These are phyloP conservation scores for Cosmia trapezina DNA, from an alignment of 2,888 invertebrate genomes.

Conservation along the genomic window DNA sequence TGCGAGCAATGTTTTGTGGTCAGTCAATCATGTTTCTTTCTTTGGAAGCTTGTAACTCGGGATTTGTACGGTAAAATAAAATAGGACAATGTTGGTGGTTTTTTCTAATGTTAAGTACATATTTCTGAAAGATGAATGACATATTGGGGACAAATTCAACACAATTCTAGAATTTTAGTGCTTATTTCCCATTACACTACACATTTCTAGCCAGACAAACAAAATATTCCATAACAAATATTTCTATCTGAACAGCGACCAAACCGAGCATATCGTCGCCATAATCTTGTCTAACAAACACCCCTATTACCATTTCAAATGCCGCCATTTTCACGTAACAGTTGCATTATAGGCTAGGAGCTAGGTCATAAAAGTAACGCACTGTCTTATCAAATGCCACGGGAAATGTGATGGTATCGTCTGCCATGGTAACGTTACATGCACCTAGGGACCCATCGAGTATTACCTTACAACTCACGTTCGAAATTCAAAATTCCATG, in stretches of 20 bases:
- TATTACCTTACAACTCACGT: conserved; percentile 79
- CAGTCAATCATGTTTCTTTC: conserved; percentile 32
- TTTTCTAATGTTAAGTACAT: background rate
- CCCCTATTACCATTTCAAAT: conserved; percentile 51
- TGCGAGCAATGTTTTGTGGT: conserved; percentile 39
- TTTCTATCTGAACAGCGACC: conserved; percentile 21
- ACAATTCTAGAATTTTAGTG: background rate
- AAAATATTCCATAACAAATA: conserved; percentile 34
- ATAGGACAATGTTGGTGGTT: conserved; percentile 4
- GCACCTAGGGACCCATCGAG: conserved; percentile 82
- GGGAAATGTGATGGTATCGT: conserved; percentile 74
- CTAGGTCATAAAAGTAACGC: conserved; percentile 72
- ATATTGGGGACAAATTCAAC: conserved; percentile 11
- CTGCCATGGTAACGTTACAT: conserved; percentile 74
- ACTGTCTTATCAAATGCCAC: conserved; percentile 79
- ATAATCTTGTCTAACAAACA: conserved; percentile 55
- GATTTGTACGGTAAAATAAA: conserved; percentile 3
- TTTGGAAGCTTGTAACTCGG: conserved; percentile 17
- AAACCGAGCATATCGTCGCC: conserved; percentile 39
- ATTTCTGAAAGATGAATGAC: conserved; percentile 22
- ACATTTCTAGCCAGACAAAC: conserved; percentile 2
- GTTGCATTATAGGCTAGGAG: conserved; percentile 59
- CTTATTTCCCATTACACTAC: background rate
- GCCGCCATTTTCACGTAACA: conserved; percentile 66
- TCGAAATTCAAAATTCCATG: conserved; percentile 77